Base-by-base conservation (phyloP, 2,888 invertebrate genomes). In the Parnassius apollo region DNA sequence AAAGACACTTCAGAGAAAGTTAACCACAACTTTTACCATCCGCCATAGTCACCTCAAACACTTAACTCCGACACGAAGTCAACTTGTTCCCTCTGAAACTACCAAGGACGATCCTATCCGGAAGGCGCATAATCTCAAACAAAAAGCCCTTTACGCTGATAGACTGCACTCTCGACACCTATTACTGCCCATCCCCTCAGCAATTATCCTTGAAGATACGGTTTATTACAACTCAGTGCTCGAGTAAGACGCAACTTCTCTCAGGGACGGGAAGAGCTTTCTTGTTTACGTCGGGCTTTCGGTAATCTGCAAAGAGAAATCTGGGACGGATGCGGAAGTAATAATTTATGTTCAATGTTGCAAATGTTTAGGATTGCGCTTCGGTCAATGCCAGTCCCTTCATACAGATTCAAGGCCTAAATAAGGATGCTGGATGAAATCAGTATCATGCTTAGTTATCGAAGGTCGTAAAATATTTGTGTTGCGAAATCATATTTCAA, bases 191-290 rank as follows among this genome's bases (percentile, higher is more conserved):
- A 54, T 11, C 54, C 66, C 59, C 55, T 50, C 45, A 51, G 68
- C 63, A 64, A 67, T 71, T 71, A 69, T 68, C 69, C 70, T 70
- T 70, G 71, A 63, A 64, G 68, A 63, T 68, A 65, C 61, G 61
- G 57, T 63, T 67, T 65, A 67, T 57, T 66, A 57, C 58, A 54
- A 59, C 22, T 52, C 65, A 58, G 55, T 62, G 45, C 42, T 50
- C 13, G 18, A 50, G 61, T 57, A 56, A n/a, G 54, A 46, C 9
- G 42, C n/a, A 13, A 42, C 42, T 18, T 12, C 44, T 11, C 9
- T 1, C n/a, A n/a, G 11, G 46, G 46, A n/a, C 9, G 44, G 13
- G 44, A 35, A 44, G 9, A 54, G 61, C 65, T 61, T 54, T 66
- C 67, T 65, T 64, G 57, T 64, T 61, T 65, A 65, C 62, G 62